phyloP scores from a whole-genome alignment of 1,140 invertebrate species.

The Dendroctonus ponderosae region DNA sequence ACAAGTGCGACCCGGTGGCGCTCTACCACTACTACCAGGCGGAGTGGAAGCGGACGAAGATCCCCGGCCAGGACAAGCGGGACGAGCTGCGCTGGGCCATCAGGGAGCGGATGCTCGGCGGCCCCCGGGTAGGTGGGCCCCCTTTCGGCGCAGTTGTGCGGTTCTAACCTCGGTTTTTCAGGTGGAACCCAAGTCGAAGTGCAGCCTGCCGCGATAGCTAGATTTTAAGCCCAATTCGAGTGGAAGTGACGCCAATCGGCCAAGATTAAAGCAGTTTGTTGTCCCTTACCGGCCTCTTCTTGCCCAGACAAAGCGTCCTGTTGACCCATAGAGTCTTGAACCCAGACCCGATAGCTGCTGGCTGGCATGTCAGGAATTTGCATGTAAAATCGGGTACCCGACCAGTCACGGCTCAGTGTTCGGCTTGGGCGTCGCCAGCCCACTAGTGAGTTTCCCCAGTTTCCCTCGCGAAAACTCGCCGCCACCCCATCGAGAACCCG shows the following conservation, averaged over 20 bases:
- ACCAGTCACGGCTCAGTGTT: no score
- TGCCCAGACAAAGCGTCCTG: not conserved
- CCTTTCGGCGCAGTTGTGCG: not conserved
- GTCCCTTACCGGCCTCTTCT: not conserved
- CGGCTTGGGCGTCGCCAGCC: no score
- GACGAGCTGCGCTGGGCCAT: slow-evolving; percentile 62
- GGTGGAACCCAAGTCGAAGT: slow-evolving; percentile 10
- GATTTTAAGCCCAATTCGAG: not conserved
- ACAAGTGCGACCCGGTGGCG: slow-evolving; percentile 67
- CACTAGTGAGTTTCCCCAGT: no score
- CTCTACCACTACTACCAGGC: slow-evolving; percentile 73
- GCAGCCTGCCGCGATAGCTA: slow-evolving; percentile 7
- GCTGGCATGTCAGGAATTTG: not conserved
- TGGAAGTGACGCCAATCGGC: not conserved
- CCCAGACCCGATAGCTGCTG: not conserved
- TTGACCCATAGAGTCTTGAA: not conserved
- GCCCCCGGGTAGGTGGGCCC: slow-evolving; percentile 33
- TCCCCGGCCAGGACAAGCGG: slow-evolving; percentile 67
- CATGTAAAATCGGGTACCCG: not conserved
- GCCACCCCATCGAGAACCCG: no score
- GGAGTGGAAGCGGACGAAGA: slow-evolving; percentile 68
- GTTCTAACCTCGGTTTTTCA: not conserved
- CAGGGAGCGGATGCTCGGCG: slow-evolving; percentile 58
- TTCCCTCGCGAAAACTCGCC: no score
- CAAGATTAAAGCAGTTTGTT: not conserved